Base-by-base conservation (phyloP, 2,113 vertebrate species). In the Acanthochromis polyacanthus region DNA sequence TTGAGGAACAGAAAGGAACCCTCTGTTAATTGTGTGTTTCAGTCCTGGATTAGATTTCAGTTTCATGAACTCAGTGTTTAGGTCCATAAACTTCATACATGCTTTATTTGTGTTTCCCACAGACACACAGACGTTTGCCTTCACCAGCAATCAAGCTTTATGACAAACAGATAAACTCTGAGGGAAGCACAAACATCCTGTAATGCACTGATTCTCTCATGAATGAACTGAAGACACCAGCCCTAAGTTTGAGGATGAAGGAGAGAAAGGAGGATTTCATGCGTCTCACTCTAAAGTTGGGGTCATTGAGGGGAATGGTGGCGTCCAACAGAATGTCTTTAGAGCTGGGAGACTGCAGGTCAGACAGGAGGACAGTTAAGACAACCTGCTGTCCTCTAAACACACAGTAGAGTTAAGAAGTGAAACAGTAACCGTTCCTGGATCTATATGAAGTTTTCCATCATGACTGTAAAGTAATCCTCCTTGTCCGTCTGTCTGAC, bases 211-310 rank as follows among this genome's bases (percentile, higher is more conserved):
- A 36, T 36, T 36, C 32, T 8, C 0, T 36, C 7, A 9, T 36
- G 32, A 16, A 46, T 16, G 45, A 36, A 36, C 7, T 46, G 45
- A 46, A 61, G 76, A 81, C 66, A 75, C 57, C 51, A 65, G 51
- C 67, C 28, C 43, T 36, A 8, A 9, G 9, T 8, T 8, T 8
- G 16, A 58, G 67, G n/a, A 71, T 22, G 70, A 25, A 57, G 15
- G 25, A 68, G 25, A 55, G 43, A 19, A 70, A 48, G 51, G 19
- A 50, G 40, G 23, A 19, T 48, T 67, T 53, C 3, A 55, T 60
- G 55, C 48, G 2, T 91, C 92, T 95, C 94, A 94, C 94, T 94
- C 90, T 92, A 92, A 90, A 93, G 83, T 53, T 48, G 60, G 83
- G 69, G 45, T 93, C 93, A 91, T 69, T 92, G 87, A 86, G 71